These are phyloP conservation scores for Larimichthys polyactis DNA, from an alignment of 2,113 vertebrate species.

Conservation along the genomic window DNA sequence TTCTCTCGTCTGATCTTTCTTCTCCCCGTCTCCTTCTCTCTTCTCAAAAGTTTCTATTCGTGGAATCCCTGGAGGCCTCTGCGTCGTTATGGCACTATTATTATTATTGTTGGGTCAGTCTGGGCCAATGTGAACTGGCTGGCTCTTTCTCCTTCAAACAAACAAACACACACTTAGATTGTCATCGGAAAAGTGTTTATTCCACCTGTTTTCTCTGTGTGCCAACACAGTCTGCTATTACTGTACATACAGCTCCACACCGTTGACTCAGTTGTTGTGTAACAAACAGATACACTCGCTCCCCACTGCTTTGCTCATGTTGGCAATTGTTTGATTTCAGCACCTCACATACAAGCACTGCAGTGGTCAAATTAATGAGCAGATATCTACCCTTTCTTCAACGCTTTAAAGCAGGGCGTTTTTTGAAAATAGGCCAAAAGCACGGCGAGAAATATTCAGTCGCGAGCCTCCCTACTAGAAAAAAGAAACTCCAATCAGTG, in stretches of 20 bases:
- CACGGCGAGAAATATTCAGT: not conserved
- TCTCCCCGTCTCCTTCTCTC: constrained; percentile 36
- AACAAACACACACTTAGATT: constrained; percentile 4
- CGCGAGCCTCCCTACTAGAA: too few relatives aligned
- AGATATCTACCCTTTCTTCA: not conserved
- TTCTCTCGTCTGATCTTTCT: constrained; percentile 48
- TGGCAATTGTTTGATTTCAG: constrained; percentile 35
- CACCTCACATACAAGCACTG: constrained; percentile 9
- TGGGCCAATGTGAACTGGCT: constrained; percentile 27
- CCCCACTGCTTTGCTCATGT: constrained; percentile 24
- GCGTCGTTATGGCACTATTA: constrained; percentile 39
- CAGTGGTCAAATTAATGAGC: constrained; percentile 52
- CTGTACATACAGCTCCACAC: constrained; percentile 55
- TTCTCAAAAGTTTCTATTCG: constrained; percentile 64
- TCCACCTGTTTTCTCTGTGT: constrained; percentile 48
- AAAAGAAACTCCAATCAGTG: too few relatives aligned
- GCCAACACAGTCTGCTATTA: constrained; percentile 58
- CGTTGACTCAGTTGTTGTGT: constrained; percentile 67
- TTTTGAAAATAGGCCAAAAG: constrained; percentile 14
- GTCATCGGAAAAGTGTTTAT: constrained; percentile 29
- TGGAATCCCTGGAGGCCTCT: constrained; percentile 57
- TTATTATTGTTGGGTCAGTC: constrained; percentile 39
- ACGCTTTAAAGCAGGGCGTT: not conserved
- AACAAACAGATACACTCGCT: constrained; percentile 60
- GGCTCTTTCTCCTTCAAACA: not conserved